phyloP scores from a whole-genome alignment of 2,888 invertebrate genomes.

The Steinernema scapterisci region DNA sequence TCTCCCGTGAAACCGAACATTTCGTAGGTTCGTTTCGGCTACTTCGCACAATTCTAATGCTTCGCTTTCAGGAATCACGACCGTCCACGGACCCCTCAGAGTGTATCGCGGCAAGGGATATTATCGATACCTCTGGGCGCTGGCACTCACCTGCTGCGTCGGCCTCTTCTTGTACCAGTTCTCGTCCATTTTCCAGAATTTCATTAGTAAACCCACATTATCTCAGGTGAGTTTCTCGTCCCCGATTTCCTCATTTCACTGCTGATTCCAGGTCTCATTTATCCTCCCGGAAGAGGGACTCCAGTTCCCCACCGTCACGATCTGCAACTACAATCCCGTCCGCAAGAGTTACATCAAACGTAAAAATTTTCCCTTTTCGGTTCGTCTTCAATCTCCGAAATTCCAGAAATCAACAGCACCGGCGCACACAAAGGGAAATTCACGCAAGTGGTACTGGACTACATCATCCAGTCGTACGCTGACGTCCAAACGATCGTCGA shows the following conservation, averaged over 20 bases:
- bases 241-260: too few species aligned
- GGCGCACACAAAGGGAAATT: conserved; percentile 37
- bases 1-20: conserved; percentile 59
- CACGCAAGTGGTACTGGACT: conserved; percentile 42
- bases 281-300: conserved; percentile 57
- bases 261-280: conserved; percentile 58
- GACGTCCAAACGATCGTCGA: conserved; percentile 42
- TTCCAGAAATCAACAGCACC: conserved; percentile 42
- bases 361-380: conserved; percentile 33
- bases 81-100: conserved; percentile 62
- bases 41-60: neutral
- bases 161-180: conserved; percentile 53
- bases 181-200: conserved; percentile 48
- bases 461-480: conserved; percentile 47
- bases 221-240: conserved; percentile 54
- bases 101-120: conserved; percentile 52
- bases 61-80: conserved; percentile 56
- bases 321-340: conserved; percentile 64
- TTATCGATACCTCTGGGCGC: conserved; percentile 53
- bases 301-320: conserved; percentile 58
- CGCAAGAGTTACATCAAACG: conserved; percentile 53
- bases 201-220: conserved; percentile 55
- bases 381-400: neutral
- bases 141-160: conserved; percentile 49
- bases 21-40: conserved; percentile 60